Evolutionary conservation across 1,140 invertebrate genomes (phyloP).

Genomic region (Pectinophora gossypiella): DNA sequence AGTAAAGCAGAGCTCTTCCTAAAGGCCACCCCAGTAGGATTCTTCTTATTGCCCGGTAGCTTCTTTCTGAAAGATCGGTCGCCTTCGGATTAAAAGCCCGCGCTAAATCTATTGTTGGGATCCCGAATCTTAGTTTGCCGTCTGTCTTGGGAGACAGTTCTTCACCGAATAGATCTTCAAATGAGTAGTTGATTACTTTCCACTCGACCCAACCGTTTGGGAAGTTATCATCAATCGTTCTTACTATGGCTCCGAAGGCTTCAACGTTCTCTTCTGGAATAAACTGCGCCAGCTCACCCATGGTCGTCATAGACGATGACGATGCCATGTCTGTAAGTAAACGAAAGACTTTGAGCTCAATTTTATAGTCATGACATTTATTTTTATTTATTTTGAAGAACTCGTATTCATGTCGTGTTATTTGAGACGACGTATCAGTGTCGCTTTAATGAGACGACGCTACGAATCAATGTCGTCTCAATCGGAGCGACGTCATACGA

Average conservation of each 20-base stretch:
- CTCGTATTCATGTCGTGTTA: too few species aligned
- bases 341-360: too few species aligned
- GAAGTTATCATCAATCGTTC: not conserved
- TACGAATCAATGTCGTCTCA: too few species aligned
- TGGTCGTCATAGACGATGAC: not conserved
- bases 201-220: not conserved
- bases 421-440: too few species aligned
- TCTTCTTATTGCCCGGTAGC: not conserved
- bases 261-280: not conserved
- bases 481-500: too few species aligned
- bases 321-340: too few species aligned
- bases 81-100: not conserved
- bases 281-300: not conserved
- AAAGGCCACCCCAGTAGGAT: not conserved
- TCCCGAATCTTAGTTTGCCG: not conserved
- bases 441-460: too few species aligned
- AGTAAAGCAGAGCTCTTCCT: slow-evolving; percentile 5
- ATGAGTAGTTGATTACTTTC: not conserved
- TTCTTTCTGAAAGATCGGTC: not conserved
- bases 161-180: not conserved
- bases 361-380: too few species aligned
- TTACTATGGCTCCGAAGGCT: not conserved
- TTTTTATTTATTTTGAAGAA: too few species aligned
- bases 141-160: not conserved
- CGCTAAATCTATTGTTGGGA: slow-evolving; percentile 2